Conservation (phyloP, 2,113 vertebrate genomes). For the Oryzias melastigma region DNA sequence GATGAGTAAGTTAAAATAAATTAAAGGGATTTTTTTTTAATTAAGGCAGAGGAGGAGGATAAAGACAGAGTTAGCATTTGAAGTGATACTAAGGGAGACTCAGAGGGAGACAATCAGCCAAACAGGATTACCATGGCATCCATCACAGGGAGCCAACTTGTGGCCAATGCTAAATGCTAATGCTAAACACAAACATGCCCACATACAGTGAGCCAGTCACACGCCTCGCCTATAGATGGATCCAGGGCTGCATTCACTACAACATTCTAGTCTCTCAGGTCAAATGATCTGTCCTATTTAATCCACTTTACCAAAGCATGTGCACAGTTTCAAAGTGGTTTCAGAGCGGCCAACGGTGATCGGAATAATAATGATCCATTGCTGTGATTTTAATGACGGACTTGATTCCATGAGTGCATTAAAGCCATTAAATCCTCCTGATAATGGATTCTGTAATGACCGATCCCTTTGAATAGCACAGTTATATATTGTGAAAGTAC, state of each 20-base stretch:
- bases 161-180: slow-evolving; percentile 42
- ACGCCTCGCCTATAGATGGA: slow-evolving; percentile 31
- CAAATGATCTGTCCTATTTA: slow-evolving; percentile 40
- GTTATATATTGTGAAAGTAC: not conserved
- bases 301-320: slow-evolving; percentile 7
- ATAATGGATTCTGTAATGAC: not conserved
- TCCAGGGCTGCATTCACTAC: slow-evolving; percentile 37
- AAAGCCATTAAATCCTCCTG: not conserved
- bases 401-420: not conserved
- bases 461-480: not conserved
- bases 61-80: not conserved
- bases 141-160: slow-evolving; percentile 44
- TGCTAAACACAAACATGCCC: not conserved
- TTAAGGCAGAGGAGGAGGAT: not conserved
- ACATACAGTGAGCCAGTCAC: slow-evolving; percentile 28
- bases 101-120: slow-evolving; percentile 19
- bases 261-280: slow-evolving; percentile 33
- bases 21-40: slow-evolving; percentile 7
- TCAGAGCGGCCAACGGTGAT: not conserved
- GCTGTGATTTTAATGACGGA: not conserved
- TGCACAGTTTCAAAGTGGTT: slow-evolving; percentile 4
- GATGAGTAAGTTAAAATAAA: not conserved
- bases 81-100: slow-evolving; percentile 18
- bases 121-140: slow-evolving; percentile 54
- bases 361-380: slow-evolving; percentile 7